Base-by-base conservation (phyloP, 2,797 vertebrate species). In the Semotilus atromaculatus region DNA sequence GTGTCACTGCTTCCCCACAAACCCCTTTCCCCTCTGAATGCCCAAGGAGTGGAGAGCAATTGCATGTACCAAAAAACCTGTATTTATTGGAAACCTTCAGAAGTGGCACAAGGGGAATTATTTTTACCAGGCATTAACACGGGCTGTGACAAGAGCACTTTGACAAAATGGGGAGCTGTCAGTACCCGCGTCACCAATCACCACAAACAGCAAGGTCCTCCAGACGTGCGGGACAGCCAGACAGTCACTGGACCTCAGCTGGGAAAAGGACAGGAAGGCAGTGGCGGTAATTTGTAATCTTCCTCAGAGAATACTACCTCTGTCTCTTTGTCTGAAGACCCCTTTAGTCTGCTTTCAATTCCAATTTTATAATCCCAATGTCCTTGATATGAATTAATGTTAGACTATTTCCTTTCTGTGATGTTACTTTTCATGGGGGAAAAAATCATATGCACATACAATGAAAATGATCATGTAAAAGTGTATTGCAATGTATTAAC, bases 1-100 rank as follows among this genome's bases (percentile, higher is more conserved):
- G 66, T 84, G 81, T 83, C 66, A 86, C 84, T 84, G 82, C 87
- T 89, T 73, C 45, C 83, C 76, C 84, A 67, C 79, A 87, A 86
- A 82, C 74, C 80, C 55, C 68, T 73, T 81, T 82, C 75, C 36
- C 64, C 38, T 83, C 73, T 70, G 53, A 85, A 72, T 80, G 83
- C 48, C 83, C 73, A 73, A 34, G 67, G 38, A 72, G 85, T 78
- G 21, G 43, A 86, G 78, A 85, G 88, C 75, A 82, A 84, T 85
- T 74, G 72, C 87, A 76, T 86, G 45, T 18, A 43, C 51, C 55
- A 87, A 82, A 85, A 83, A 88, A 86, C 43, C 81, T 85, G 76
- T 87, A 88, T 92, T 88, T 92, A 89, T 90, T 87, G 82, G 85
- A 87, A 88, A 86, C 82, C 87, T 88, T 88, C 83, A 89, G 73